These are phyloP conservation scores for Alviniconcha strummeri DNA, from an alignment of 2,888 invertebrate species.

Conservation along the genomic window DNA sequence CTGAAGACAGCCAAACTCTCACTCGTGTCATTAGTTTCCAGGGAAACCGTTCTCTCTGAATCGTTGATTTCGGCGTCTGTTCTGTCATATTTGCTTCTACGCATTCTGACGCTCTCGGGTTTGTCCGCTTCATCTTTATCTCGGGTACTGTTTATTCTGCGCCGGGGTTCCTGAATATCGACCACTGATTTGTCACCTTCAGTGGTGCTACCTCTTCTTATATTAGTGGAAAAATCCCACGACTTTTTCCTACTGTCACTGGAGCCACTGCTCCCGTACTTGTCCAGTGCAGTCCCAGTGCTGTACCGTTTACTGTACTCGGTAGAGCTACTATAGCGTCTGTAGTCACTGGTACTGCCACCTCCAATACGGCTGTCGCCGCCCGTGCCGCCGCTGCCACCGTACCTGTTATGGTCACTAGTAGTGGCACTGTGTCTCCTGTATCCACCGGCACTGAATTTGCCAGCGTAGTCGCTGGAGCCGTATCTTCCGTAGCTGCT, in stretches of 20 bases:
- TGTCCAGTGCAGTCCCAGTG: not conserved
- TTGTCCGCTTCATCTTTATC: not conserved
- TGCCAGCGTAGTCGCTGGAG: not conserved
- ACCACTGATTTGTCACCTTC: not conserved
- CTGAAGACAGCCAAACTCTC: not conserved
- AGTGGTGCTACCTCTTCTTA: not conserved
- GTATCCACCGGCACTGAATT: not conserved
- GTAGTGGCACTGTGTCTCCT: not conserved
- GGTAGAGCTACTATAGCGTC: not conserved
- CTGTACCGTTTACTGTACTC: not conserved
- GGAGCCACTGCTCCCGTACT: not conserved
- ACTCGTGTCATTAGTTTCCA: not conserved
- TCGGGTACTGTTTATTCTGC: not conserved
- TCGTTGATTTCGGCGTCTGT: not conserved
- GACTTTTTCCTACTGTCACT: not conserved
- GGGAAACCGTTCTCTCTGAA: not conserved
- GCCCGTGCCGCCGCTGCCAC: not conserved
- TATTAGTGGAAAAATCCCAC: not conserved
- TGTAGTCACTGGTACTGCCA: not conserved
- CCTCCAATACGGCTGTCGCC: not conserved
- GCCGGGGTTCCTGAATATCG: not conserved
- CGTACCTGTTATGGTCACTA: no score
- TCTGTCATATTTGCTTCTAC: not conserved
- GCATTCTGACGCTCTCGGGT: not conserved
- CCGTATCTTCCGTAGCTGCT: constrained; percentile 3